Conservation (phyloP, 2,113 vertebrate genomes). For the Alethe castanea region DNA sequence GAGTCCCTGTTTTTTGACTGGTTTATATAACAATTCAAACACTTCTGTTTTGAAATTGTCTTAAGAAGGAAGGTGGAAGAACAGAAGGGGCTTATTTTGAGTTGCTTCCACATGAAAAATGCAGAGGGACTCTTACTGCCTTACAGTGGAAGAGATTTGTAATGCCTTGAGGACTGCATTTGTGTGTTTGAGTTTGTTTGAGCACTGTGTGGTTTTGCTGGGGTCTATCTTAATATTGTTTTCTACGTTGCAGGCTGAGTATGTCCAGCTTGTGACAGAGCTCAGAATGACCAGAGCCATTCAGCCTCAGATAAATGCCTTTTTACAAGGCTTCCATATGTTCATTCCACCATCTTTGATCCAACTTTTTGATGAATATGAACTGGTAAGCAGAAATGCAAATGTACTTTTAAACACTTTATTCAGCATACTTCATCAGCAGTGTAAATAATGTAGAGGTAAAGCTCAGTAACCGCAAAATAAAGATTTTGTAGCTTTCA, state of each 20-base stretch:
- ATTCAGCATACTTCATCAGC: not conserved
- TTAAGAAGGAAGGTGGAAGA: not conserved
- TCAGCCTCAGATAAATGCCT: constrained; percentile 97
- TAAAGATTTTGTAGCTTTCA: not conserved
- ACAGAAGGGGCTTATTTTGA: not conserved
- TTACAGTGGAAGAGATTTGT: not conserved
- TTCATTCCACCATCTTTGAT: constrained; percentile 95
- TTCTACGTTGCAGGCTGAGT: constrained; percentile 83
- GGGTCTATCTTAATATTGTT: not conserved
- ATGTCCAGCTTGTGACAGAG: constrained; percentile 98
- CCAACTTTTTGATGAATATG: constrained; percentile 98
- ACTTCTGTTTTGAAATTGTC: not conserved
- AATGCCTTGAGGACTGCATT: not conserved
- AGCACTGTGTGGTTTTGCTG: not conserved
- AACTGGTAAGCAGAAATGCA: constrained; percentile 83
- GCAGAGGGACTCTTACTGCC: not conserved
- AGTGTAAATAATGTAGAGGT: not conserved
- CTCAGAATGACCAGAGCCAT: constrained; percentile 98
- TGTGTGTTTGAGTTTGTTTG: not conserved
- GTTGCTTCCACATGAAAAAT: not conserved
- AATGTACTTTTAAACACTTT: not conserved
- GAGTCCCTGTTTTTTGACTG: not conserved
- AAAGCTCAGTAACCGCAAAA: not conserved
- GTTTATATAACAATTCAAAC: not conserved
- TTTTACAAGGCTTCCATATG: constrained; percentile 96